phyloP scores from a whole-genome alignment of 2,888 invertebrate species.

The Tenthredo distinguenda region DNA sequence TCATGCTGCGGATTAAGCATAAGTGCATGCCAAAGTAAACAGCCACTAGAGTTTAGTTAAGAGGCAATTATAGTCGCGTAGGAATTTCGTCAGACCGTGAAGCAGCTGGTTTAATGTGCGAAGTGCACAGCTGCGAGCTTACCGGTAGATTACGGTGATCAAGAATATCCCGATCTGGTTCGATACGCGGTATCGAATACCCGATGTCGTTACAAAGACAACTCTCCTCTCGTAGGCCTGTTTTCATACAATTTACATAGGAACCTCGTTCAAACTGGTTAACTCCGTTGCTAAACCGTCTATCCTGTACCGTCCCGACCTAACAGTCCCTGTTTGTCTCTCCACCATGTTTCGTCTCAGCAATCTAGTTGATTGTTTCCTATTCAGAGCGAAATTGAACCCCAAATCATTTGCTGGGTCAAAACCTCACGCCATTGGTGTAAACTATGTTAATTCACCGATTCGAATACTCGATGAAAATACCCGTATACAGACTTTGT shows the following conservation, averaged over 20 bases:
- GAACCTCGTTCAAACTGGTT: constrained; percentile 34
- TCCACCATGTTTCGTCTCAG: constrained; percentile 10
- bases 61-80: constrained; percentile 18
- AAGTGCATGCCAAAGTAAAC: constrained; percentile 25
- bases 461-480: neutral
- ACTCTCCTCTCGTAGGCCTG: constrained; percentile 20
- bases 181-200: constrained; percentile 9
- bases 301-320: neutral
- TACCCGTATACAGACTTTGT: neutral
- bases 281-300: constrained; percentile 26
- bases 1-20: neutral
- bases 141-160: neutral
- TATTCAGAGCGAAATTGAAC: constrained; percentile 20
- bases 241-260: constrained; percentile 49
- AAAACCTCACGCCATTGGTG: neutral
- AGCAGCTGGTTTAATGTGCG: neutral
- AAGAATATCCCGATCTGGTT: constrained; percentile 7
- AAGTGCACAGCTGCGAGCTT: neutral
- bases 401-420: neutral
- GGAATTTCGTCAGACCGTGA: constrained; percentile 15
- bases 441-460: neutral
- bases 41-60: constrained; percentile 4
- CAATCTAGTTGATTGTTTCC: constrained; percentile 39
- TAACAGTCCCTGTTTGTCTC: constrained; percentile 29
- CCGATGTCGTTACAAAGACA: constrained; percentile 36